Evolutionary conservation across 2,113 vertebrate species (phyloP).

Genomic region (Semnornis frantzii): DNA sequence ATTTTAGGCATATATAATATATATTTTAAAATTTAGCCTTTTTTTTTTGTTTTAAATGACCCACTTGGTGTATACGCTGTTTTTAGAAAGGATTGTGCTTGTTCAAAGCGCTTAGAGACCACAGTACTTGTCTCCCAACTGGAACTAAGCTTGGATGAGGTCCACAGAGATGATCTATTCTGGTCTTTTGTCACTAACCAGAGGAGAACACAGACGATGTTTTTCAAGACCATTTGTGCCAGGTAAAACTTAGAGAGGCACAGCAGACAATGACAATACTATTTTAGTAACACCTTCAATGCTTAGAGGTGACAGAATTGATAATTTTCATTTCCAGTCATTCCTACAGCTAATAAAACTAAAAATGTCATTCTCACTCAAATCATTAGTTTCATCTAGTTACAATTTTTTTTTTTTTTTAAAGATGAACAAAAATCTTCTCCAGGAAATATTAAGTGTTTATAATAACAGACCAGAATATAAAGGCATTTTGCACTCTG

Average conservation of each 20-base stretch:
- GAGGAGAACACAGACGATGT: background rate
- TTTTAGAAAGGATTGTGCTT: background rate
- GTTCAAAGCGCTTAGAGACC: background rate
- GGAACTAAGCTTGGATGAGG: background rate
- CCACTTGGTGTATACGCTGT: background rate
- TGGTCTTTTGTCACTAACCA: background rate
- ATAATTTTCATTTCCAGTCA: background rate
- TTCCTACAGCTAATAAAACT: background rate
- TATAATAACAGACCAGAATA: background rate
- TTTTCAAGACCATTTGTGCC: background rate
- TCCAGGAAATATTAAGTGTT: background rate
- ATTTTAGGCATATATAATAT: background rate
- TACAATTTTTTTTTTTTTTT: background rate
- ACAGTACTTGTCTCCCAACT: background rate
- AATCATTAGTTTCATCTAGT: background rate
- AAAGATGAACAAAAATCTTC: background rate
- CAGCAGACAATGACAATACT: background rate
- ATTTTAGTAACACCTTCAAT: background rate
- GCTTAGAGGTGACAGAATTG: background rate
- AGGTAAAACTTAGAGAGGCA: background rate
- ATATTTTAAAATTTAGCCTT: background rate
- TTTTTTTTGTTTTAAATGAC: background rate
- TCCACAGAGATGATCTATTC: background rate
- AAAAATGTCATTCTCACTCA: background rate
- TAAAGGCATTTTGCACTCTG: background rate